phyloP scores from a whole-genome alignment of 1,140 invertebrate species.

The Pygmarrhopalites habei region DNA sequence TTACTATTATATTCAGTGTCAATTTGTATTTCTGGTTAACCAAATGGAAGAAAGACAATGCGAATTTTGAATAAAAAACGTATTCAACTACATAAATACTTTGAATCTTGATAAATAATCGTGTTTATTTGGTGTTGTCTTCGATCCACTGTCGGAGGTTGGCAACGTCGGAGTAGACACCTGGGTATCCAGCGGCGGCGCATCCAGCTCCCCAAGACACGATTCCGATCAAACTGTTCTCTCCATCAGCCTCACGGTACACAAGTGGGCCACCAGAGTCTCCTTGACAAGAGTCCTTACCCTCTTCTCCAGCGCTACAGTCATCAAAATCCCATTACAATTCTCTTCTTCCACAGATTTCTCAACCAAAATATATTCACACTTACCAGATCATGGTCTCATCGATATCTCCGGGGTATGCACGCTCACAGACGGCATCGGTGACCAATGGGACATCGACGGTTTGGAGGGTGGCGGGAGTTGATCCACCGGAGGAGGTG shows the following conservation, averaged over 20 bases:
- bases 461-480: constrained; percentile 2
- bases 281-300: constrained; percentile 44
- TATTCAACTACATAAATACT: too few relatives aligned
- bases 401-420: too few relatives aligned
- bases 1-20: too few relatives aligned
- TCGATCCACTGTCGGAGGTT: constrained; percentile 43
- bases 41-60: too few relatives aligned
- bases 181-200: constrained; percentile 43
- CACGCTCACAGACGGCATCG: constrained; percentile 4
- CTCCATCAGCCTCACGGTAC: neutral
- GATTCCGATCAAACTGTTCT: constrained; percentile 39
- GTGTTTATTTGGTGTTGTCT: neutral
- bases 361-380: too few relatives aligned
- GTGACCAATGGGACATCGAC: constrained; percentile 16
- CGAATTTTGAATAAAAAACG: too few relatives aligned
- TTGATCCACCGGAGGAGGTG: neutral
- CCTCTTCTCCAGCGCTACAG: constrained; percentile 15
- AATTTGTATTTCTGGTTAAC: too few relatives aligned
- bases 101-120: too few relatives aligned
- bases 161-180: constrained; percentile 46
- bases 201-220: constrained; percentile 47
- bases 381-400: too few relatives aligned
- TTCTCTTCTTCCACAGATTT: too few relatives aligned
- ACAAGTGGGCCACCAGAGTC: constrained; percentile 52
- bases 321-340: neutral